Percentiles rank a stretch among this genome's conserved stretches.
These are phyloP conservation scores for Pollenia labialis DNA, from an alignment of 2,888 invertebrate species.

Conservation along the genomic window DNA sequence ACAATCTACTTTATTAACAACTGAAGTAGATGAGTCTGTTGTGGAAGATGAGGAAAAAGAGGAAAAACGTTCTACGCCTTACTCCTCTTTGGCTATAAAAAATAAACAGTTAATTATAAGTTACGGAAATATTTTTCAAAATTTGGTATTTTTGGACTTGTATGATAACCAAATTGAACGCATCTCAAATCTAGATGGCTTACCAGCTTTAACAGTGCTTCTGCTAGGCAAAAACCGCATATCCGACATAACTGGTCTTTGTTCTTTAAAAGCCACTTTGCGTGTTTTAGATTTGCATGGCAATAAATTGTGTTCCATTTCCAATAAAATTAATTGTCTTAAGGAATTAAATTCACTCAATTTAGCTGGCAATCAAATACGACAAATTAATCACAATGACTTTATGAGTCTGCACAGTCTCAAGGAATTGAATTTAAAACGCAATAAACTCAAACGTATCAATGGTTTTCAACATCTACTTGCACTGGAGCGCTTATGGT, in stretches of 20 bases:
- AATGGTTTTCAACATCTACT: constrained; percentile 91
- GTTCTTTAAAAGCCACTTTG: constrained; percentile 86
- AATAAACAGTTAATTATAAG: constrained; percentile 81
- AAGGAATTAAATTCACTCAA: constrained; percentile 94
- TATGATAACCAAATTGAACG: constrained; percentile 97
- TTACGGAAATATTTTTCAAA: constrained; percentile 83
- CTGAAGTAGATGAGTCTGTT: constrained; percentile 32
- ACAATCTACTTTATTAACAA: constrained; percentile 47
- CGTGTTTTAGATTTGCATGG: constrained; percentile 97
- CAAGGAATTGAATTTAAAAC: constrained; percentile 94
- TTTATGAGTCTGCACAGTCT: constrained; percentile 91
- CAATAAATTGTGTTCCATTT: constrained; percentile 89
- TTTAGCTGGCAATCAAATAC: constrained; percentile 95
- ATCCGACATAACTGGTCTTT: constrained; percentile 81
- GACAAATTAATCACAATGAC: constrained; percentile 90
- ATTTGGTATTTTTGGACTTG: constrained; percentile 95
- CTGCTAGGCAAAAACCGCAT: constrained; percentile 95
- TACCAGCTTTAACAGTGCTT: constrained; percentile 92
- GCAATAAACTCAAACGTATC: constrained; percentile 92
- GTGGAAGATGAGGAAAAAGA: constrained; percentile 34
- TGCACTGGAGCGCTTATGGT: constrained; percentile 87
- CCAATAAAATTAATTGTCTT: constrained; percentile 86
- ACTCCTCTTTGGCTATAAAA: constrained; percentile 78
- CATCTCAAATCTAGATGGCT: constrained; percentile 90
- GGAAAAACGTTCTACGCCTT: constrained; percentile 70